Evolutionary conservation across 2,888 invertebrate genomes (phyloP), one percentile per base, ranked within the genome.

Genomic region (Zootermopsis nevadensis): DNA sequence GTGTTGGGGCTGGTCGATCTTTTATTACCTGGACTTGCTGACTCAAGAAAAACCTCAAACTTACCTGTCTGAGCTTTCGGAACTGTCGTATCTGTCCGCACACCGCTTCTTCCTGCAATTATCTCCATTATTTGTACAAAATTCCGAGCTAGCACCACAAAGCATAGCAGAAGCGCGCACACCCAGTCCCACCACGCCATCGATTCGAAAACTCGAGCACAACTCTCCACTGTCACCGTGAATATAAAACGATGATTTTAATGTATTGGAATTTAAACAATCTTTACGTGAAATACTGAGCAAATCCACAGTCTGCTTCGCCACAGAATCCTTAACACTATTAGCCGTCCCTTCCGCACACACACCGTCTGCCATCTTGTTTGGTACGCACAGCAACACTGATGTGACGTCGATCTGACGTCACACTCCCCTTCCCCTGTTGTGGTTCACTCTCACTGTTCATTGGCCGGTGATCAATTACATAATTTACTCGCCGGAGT

Each of bases 1-100:
- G 82, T 82, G 82, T 72, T n/a, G 22, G 24, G 4, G 22, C n/a
- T n/a, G 31, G 31, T 31, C 10, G 7, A 66, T 15, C 30, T 69
- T 7, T 60, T n/a, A 27, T 55, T 6, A 60, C 15, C 19, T 15
- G 19, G 48, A 48, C 2, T 48, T 48, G 4, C 4, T 22, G 33
- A 7, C 33, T 35, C 15, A 33, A 60, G 19, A 15, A 79, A 77
- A 79, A 53, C 79, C 27, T 27, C 67, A 72, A 33, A 89, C 92
- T 92, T 90, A 96, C 97, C 97, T 97, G 95, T 97, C 97, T 91
- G 96, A 97, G 88, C 96, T 96, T 91, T 97, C 97, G 88, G 96
- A 96, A 90, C 96, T 97, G 93, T 97, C 97, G 92, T 96, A 97
- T 92, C 96, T 94, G 93, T 97, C 96, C 90, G 95, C 93, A 91